Conservation (phyloP, 1,140 invertebrate genomes). For the Drusus annulatus region DNA sequence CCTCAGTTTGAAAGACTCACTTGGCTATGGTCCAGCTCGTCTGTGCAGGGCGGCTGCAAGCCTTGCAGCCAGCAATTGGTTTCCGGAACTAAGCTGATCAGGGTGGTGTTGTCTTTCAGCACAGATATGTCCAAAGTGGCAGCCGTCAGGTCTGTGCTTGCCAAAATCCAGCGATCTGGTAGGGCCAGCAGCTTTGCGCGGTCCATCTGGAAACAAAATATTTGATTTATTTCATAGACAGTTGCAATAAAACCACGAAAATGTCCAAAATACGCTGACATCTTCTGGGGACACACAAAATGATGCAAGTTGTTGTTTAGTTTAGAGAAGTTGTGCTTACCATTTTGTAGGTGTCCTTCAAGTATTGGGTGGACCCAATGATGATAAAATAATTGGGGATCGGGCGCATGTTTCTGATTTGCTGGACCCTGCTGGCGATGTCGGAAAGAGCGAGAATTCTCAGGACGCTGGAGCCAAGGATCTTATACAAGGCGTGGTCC, state of each 20-base stretch:
- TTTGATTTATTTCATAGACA: too few species aligned
- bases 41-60: conserved; percentile 61
- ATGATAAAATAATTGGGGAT: conserved; percentile 76
- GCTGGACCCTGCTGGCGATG: conserved; percentile 68
- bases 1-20: too few species aligned
- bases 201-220: conserved; percentile 60
- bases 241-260: too few species aligned
- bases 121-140: conserved; percentile 59
- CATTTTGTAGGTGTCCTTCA: conserved; percentile 66
- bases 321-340: conserved; percentile 56
- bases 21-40: conserved; percentile 42
- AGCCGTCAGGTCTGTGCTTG: conserved; percentile 63
- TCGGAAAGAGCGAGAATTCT: conserved; percentile 72
- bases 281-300: too few species aligned
- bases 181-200: conserved; percentile 65
- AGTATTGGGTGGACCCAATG: conserved; percentile 63
- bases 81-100: conserved; percentile 59
- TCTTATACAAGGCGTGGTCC: too few species aligned
- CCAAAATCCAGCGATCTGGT: conserved; percentile 66
- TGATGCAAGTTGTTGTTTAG: too few species aligned
- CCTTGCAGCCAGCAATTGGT: conserved; percentile 64
- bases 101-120: conserved; percentile 60
- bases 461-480: too few species aligned
- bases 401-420: conserved; percentile 75
- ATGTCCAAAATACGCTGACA: too few species aligned